A percentile compares a stretch with the other conserved stretches of the same genome.
These are phyloP conservation scores for Sylvia borin DNA, from an alignment of 2,797 vertebrate species.

Conservation along the genomic window DNA sequence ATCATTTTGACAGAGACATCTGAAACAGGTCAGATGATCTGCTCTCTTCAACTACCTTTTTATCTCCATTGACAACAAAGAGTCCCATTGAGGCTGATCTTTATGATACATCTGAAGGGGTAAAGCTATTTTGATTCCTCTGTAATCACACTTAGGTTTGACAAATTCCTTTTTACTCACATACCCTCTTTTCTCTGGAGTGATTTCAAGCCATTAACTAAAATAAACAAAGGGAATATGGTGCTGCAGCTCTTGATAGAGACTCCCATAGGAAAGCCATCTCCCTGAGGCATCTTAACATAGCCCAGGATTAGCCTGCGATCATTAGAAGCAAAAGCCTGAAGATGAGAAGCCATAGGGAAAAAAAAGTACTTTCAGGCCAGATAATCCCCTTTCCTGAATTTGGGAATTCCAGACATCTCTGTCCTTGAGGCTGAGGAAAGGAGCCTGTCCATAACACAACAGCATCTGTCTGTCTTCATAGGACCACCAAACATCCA, in stretches of 20 bases:
- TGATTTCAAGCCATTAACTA: not conserved
- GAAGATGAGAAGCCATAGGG: not conserved
- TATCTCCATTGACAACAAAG: not conserved
- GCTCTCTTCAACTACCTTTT: not conserved
- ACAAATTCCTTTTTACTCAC: not conserved
- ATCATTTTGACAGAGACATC: fast-evolving
- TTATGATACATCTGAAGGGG: not conserved
- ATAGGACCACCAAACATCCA: not conserved
- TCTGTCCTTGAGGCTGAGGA: not conserved
- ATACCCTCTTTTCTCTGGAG: not conserved
- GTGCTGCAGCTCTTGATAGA: not conserved
- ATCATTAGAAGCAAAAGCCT: not conserved
- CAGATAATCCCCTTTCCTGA: not conserved
- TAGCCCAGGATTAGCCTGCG: not conserved
- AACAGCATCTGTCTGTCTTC: not conserved
- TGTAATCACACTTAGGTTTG: not conserved
- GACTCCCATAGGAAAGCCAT: not conserved
- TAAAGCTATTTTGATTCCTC: not conserved
- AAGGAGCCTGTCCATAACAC: not conserved
- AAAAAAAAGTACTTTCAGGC: not conserved
- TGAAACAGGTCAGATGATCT: not conserved
- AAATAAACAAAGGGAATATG: not conserved
- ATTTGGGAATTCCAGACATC: not conserved
- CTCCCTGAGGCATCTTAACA: fast-evolving
- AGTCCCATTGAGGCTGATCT: not conserved